These are phyloP conservation scores for Ataeniobius toweri DNA, from an alignment of 2,797 vertebrate species.

Conservation along the genomic window DNA sequence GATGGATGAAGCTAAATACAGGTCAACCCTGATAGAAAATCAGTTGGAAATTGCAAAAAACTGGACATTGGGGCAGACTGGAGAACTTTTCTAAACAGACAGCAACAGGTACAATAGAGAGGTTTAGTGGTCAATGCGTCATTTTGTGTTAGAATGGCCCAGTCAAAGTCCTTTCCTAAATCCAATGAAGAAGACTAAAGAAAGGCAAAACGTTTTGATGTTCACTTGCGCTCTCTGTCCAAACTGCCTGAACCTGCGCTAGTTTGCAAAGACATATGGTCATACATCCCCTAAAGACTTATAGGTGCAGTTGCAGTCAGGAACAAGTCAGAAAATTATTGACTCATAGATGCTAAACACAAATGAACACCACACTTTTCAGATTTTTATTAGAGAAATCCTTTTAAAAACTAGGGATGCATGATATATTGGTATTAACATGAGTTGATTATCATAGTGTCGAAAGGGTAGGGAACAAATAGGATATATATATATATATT, in stretches of 20 bases:
- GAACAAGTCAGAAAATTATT: no score
- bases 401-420: background rate
- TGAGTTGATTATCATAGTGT: no score
- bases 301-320: no score
- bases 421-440: no score
- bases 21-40: background rate
- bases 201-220: background rate
- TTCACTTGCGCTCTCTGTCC: background rate
- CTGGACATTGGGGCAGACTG: background rate
- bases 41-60: background rate
- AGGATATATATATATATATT: no score
- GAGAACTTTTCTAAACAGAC: background rate
- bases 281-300: no score
- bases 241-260: no score
- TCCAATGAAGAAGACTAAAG: background rate
- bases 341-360: background rate
- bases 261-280: no score
- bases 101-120: background rate
- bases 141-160: background rate
- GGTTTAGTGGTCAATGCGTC: no score
- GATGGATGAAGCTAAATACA: background rate
- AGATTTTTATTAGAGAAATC: background rate
- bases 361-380: background rate
- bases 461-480: no score
- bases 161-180: background rate